Percentiles rank a stretch among this genome's conserved stretches.
Evolutionary conservation across 2,888 invertebrate species (phyloP).

Genomic region (Sesia bembeciformis): DNA sequence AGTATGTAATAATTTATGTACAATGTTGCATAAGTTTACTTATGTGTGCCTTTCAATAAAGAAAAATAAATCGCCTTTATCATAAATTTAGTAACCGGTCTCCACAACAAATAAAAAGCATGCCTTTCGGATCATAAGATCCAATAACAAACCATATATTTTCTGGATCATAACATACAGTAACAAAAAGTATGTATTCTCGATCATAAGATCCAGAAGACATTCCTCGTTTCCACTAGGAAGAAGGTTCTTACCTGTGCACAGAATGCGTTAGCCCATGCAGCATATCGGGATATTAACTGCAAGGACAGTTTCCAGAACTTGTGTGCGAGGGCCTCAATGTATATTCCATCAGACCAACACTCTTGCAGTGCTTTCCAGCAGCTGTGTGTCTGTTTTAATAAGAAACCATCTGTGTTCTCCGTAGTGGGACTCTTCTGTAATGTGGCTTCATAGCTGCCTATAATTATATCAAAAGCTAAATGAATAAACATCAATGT

Average conservation of each 20-base stretch:
- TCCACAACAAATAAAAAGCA: not conserved
- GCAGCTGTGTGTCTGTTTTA: slow-evolving; percentile 62
- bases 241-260: slow-evolving; percentile 36
- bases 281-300: slow-evolving; percentile 84
- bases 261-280: slow-evolving; percentile 77
- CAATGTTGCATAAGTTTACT: not conserved
- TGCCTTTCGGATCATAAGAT: no score
- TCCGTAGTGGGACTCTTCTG: slow-evolving; percentile 37
- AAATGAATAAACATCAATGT: no score
- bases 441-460: slow-evolving; percentile 52
- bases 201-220: no score
- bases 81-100: not conserved
- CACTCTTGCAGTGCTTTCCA: slow-evolving; percentile 72
- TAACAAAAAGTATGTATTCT: no score
- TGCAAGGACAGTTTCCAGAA: slow-evolving; percentile 94
- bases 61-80: no score
- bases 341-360: slow-evolving; percentile 87
- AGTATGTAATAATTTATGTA: not conserved
- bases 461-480: slow-evolving; percentile 22
- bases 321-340: slow-evolving; percentile 84
- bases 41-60: not conserved
- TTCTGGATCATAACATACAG: no score
- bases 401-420: slow-evolving; percentile 47
- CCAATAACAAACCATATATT: no score
- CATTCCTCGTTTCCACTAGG: no score